Evolutionary conservation across 1,140 invertebrate genomes (phyloP).

Genomic region (Spodoptera litura): DNA sequence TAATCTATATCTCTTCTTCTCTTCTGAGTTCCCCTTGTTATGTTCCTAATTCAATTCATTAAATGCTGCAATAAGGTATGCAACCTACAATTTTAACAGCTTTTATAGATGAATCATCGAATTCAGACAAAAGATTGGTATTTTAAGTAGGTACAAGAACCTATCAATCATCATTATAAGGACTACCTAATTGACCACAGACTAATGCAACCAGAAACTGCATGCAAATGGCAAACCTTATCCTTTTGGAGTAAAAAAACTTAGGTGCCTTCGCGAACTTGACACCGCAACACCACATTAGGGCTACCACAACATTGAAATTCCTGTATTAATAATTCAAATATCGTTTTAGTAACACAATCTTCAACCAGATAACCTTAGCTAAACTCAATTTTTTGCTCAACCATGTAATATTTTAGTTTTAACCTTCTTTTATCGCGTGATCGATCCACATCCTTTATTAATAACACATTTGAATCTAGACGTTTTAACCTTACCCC

Average conservation of each 20-base stretch:
- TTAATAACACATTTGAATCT: constrained; percentile 24
- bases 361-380: not conserved
- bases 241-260: constrained; percentile 34
- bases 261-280: constrained; percentile 29
- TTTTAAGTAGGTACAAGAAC: not conserved
- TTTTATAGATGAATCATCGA: constrained; percentile 1
- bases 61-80: not conserved
- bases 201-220: constrained; percentile 21
- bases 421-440: constrained; percentile 17
- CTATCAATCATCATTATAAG: constrained; percentile 29
- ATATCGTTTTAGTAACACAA: not conserved
- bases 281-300: constrained; percentile 17
- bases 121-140: not conserved
- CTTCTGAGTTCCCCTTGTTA: too few species aligned
- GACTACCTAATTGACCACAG: not conserved
- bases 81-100: not conserved
- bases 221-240: constrained; percentile 25
- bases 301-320: constrained; percentile 8
- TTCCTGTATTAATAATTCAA: not conserved
- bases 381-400: constrained; percentile 5
- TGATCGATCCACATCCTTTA: constrained; percentile 26
- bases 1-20: too few species aligned
- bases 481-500: constrained; percentile 15
- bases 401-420: constrained; percentile 18
- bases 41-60: too few species aligned